These are phyloP conservation scores for Eristalis tenax DNA, from an alignment of 2,888 invertebrate species.

Conservation along the genomic window DNA sequence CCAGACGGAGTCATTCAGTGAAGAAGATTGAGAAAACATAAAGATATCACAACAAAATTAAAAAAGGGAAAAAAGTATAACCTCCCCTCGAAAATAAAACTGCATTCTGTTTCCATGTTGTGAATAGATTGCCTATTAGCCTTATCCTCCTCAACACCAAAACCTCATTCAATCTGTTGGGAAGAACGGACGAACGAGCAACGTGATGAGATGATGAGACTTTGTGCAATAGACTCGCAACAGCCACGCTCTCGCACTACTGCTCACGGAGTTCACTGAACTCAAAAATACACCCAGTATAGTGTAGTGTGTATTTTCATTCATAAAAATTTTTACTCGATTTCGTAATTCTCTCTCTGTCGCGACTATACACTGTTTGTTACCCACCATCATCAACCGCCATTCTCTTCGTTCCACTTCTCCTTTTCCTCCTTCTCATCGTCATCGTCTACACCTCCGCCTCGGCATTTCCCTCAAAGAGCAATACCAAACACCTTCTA, in stretches of 20 bases:
- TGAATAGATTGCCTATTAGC: neutral
- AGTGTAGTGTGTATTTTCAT: constrained; percentile 74
- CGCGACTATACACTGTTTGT: constrained; percentile 47
- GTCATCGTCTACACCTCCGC: neutral
- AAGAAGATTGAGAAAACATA: constrained; percentile 24
- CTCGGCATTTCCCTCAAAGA: neutral
- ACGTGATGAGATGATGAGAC: constrained; percentile 16
- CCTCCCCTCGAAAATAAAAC: constrained; percentile 57
- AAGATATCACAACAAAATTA: neutral
- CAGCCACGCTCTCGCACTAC: constrained; percentile 59
- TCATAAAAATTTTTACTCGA: constrained; percentile 78
- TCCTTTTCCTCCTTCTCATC: neutral
- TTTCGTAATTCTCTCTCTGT: constrained; percentile 74
- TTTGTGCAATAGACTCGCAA: constrained; percentile 64
- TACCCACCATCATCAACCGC: constrained; percentile 34
- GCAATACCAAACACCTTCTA: neutral
- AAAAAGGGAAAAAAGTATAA: constrained; percentile 28
- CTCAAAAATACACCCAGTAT: constrained; percentile 72
- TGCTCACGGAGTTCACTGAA: constrained; percentile 75
- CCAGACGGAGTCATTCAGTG: neutral
- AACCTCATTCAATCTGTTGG: constrained; percentile 28
- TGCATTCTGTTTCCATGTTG: constrained; percentile 59
- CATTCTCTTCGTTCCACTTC: constrained; percentile 11
- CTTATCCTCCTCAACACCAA: neutral
- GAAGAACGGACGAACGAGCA: constrained; percentile 30